Evolutionary conservation across 1,140 invertebrate species (phyloP), one percentile per base, ranked within the genome.

Genomic region (Dendrolimus kikuchii): DNA sequence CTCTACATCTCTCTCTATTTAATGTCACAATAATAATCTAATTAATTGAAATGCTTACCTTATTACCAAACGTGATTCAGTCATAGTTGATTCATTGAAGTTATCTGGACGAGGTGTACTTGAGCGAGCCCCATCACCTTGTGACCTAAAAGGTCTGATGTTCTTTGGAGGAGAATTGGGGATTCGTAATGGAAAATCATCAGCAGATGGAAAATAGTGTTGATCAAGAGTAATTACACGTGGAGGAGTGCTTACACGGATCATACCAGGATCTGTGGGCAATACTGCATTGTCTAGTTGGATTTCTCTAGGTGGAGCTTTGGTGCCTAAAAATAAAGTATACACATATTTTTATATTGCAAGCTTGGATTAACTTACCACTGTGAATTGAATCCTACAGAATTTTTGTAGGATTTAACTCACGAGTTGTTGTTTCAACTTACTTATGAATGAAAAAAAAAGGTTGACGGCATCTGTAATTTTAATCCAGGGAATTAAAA

Each of bases 301-400:
- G 38, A 96, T 93, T 89, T 96, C 95, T 57, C 94, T 88, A 4
- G 95, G 94, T 7, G 94, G 91, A 45, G 94, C 93, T 77, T 92
- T 92, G 41, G 93, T 93, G 36, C 94, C 94, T 89, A 63, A 64
- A 58, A 41, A 52, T 47, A 5, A 44, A 7, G 43, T 44, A 8
- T 8, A 5, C 10, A 44, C 43, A n/a, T 44, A 5, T 7, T 44
- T 44, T 44, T 44, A 44, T 44, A 23, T 23, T 23, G 23, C 23
- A 23, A 23, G 23, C 23, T 23, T 23, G 23, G 23, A 23, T 23
- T 23, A 23, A 23, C 23, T 23, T 23, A 23, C 3, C 23, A 23
- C 23, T 23, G n/a, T n/a, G n/a, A n/a, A 23, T 23, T 23, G 23
- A 2, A 23, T 23, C 23, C 23, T 23, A 23, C 23, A 23, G 23